Conservation (phyloP, 2,888 invertebrate species). For the Netelia virgata region DNA sequence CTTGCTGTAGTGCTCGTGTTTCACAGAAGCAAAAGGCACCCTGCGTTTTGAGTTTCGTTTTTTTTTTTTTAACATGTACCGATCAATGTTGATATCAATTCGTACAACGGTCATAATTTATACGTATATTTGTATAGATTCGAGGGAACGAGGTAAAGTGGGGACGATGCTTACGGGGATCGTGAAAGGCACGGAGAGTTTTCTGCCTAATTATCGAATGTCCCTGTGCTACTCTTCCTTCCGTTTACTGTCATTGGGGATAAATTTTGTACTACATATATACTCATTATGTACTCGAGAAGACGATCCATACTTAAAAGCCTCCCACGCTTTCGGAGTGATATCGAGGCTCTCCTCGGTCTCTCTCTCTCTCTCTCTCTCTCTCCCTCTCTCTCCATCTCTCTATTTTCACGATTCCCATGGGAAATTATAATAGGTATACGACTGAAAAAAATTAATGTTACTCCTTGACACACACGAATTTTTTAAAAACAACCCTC, state of each 20-base stretch:
- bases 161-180: background rate
- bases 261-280: background rate
- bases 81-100: background rate
- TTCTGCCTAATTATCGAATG: constrained; percentile 13
- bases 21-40: background rate
- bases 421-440: constrained; percentile 60
- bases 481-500: background rate
- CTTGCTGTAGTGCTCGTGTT: background rate
- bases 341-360: background rate
- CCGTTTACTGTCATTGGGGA: background rate
- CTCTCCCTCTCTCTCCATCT: background rate
- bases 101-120: background rate
- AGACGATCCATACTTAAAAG: background rate
- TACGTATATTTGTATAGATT: background rate
- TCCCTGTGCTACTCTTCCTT: constrained; percentile 2
- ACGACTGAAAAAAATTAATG: background rate
- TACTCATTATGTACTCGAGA: background rate
- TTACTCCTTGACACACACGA: constrained; percentile 2
- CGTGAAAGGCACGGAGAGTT: background rate
- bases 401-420: constrained; percentile 27
- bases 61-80: background rate
- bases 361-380: background rate
- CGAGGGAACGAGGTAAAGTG: background rate
- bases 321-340: background rate
- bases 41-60: background rate